A percentile compares a stretch with the other conserved stretches of the same genome.
phyloP scores from a whole-genome alignment of 2,888 invertebrate genomes.

The Ganaspis brasiliensis region DNA sequence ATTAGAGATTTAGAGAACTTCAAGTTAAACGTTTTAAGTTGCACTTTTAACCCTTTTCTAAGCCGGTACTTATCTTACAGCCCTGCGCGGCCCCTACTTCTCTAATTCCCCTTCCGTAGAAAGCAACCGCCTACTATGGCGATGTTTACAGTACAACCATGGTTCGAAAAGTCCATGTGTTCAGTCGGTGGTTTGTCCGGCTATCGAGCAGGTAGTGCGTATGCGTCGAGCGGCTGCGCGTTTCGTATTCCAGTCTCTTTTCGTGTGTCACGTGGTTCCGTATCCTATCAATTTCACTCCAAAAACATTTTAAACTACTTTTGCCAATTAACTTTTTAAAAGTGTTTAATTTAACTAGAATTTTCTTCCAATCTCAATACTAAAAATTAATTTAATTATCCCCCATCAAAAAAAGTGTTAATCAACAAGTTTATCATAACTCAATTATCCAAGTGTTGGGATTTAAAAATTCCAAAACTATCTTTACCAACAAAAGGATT shows the following conservation, averaged over 20 bases:
- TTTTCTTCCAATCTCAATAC: too few species aligned
- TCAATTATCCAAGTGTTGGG: too few species aligned
- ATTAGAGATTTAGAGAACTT: too few species aligned
- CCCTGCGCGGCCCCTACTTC: slow-evolving; percentile 22
- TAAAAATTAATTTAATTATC: too few species aligned
- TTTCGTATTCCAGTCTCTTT: slow-evolving; percentile 51
- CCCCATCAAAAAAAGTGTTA: too few species aligned
- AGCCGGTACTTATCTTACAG: slow-evolving; percentile 8
- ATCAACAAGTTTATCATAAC: too few species aligned
- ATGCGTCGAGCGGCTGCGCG: slow-evolving; percentile 61
- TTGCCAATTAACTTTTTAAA: neutral
- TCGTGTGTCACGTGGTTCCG: slow-evolving; percentile 43
- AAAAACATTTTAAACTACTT: neutral
- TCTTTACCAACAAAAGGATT: too few species aligned
- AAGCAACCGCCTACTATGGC: slow-evolving; percentile 54
- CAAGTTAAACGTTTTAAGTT: neutral
- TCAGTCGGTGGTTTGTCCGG: slow-evolving; percentile 75
- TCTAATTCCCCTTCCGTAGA: slow-evolving; percentile 36
- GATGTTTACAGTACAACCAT: slow-evolving; percentile 76
- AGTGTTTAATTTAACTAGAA: neutral
- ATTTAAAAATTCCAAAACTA: too few species aligned
- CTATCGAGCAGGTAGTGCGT: slow-evolving; percentile 64
- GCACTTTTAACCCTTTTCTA: neutral
- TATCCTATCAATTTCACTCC: neutral
- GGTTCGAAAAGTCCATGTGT: slow-evolving; percentile 74